These are phyloP conservation scores for Anarrhichthys ocellatus DNA, from an alignment of 2,113 vertebrate species.

Conservation along the genomic window DNA sequence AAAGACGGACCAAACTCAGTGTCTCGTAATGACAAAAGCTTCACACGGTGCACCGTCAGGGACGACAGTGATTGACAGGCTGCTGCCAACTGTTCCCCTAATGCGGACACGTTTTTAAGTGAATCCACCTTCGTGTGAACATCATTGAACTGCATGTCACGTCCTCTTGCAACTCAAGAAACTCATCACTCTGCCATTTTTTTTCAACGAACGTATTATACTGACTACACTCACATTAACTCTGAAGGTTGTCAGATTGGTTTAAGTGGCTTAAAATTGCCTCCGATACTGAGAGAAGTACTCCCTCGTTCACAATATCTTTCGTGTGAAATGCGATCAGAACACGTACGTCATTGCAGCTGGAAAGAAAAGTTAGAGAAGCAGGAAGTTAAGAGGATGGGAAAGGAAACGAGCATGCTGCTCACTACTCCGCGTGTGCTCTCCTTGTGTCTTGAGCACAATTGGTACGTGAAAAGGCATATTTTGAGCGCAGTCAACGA, in stretches of 20 bases:
- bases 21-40: neutral
- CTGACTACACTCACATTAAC: neutral
- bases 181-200: neutral
- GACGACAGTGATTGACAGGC: neutral
- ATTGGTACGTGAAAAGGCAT: neutral
- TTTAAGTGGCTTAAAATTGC: slow-evolving; percentile 16
- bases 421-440: neutral
- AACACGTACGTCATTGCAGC: slow-evolving; percentile 31
- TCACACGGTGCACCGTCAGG: neutral
- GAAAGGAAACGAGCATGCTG: neutral
- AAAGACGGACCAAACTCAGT: neutral
- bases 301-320: slow-evolving; percentile 27
- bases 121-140: neutral
- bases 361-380: slow-evolving; percentile 30
- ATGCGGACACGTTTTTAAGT: neutral
- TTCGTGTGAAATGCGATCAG: slow-evolving; percentile 58
- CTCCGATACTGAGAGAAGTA: slow-evolving; percentile 15
- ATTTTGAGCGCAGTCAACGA: neutral
- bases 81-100: neutral
- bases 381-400: slow-evolving; percentile 13
- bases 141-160: neutral
- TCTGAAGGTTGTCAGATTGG: slow-evolving; percentile 5
- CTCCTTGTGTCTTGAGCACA: neutral
- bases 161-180: neutral
- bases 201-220: neutral